Percentiles rank a stretch among this genome's conserved stretches.
These are phyloP conservation scores for Squalus acanthias DNA, from an alignment of 2,797 vertebrate species.

Conservation along the genomic window DNA sequence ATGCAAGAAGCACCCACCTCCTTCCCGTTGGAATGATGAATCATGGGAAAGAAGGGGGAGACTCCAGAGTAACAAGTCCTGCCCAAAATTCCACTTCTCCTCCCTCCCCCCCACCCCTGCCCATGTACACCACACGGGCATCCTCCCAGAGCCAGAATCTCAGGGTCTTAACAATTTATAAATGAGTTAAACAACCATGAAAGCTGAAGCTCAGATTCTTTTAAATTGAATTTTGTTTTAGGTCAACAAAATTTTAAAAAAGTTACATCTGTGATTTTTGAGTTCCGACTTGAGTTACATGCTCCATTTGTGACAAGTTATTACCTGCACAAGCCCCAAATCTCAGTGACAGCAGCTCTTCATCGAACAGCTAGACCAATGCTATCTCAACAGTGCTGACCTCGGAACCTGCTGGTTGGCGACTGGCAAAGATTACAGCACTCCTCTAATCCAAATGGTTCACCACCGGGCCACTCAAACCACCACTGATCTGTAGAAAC, in stretches of 20 bases:
- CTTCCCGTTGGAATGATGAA: too few species aligned
- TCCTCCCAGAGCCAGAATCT: too few species aligned
- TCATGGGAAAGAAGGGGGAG: too few species aligned
- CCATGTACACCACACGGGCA: too few species aligned
- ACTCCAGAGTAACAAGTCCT: too few species aligned
- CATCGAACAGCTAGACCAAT: background rate
- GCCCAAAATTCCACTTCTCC: too few species aligned
- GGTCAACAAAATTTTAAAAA: background rate
- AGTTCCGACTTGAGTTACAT: background rate
- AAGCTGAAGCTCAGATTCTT: background rate
- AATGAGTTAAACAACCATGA: background rate
- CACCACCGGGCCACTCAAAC: background rate
- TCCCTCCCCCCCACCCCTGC: too few species aligned
- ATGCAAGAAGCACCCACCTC: too few species aligned
- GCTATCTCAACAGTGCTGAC: background rate
- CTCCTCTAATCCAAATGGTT: background rate
- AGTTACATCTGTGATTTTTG: background rate
- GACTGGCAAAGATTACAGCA: background rate
- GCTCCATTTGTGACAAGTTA: background rate
- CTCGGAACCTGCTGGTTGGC: background rate
- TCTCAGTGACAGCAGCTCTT: background rate
- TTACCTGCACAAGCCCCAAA: background rate
- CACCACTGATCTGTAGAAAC: background rate
- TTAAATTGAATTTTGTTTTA: background rate
- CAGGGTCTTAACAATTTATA: too few species aligned